Base-by-base conservation (phyloP, 2,797 vertebrate species). In the Diplodus sargus region DNA sequence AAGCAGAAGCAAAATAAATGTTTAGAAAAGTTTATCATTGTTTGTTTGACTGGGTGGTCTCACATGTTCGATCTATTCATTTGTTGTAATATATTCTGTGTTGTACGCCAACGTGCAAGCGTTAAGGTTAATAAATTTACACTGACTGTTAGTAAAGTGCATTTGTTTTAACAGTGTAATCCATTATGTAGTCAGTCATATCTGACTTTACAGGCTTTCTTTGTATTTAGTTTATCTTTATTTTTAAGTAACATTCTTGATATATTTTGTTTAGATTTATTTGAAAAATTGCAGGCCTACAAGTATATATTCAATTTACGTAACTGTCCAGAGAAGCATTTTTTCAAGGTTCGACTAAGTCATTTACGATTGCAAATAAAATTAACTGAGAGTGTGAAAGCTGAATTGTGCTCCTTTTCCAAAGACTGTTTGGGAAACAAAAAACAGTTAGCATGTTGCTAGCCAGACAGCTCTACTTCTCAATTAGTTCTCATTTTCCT, bases 131-230 rank as follows among this genome's bases (percentile, higher is more conserved):
- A 74, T 82, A 70, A 78, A 78, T 85, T 68, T 74, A 81, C 60
- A 80, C 3, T 63, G 65, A 79, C 53, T 80, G 74, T 89, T 88
- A 85, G 81, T 92, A 92, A 93, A 91, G 93, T 93, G 90, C 92
- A 85, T 88, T 61, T 74, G 11, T 86, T 85, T 75, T 15, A 70
- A 67, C 1, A 85, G 51, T 72, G 82, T 62, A 57, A 22, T 75
- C 82, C 68, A 71, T 76, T 59, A 68, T 60, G 45, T 52, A 56
- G 18, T 75, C 30, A 48, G 82, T 10, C 15, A 67, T 81, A 79
- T 77, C 47, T 70, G 48, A 81, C 54, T 62, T 63, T 64, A 65
- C 23, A 68, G 25, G 53, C 61, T 87, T 62, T 61, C 9, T 5
- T 61, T 76, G 64, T 72, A 69, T 20, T 56, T 30, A 14, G 22